Base-by-base conservation (phyloP, 2,113 vertebrate species). In the Jaculus jaculus region DNA sequence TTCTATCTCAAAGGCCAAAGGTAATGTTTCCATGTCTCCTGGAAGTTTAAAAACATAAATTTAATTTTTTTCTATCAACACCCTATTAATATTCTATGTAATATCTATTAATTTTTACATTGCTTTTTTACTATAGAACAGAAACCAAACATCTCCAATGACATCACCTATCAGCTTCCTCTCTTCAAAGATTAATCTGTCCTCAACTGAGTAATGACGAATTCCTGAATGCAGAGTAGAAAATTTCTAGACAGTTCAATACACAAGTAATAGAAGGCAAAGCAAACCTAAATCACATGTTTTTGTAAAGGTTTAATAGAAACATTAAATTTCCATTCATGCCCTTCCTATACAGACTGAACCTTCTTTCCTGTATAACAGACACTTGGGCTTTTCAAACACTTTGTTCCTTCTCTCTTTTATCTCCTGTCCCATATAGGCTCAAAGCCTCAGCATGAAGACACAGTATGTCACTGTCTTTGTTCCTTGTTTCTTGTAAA, bases 391-490 rank as follows among this genome's bases (percentile, higher is more conserved):
- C 68, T 92, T 93, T 96, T 94, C 92, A 94, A 80, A 87, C 65
- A 75, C 72, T 84, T 63, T 32, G 69, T 30, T 96, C 47, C 60
- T 87, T 88, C 39, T 97, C 86, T 94, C 78, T 94, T 91, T 94
- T 77, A 92, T 94, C 87, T 97, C 83, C 71, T 94, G 78, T 72
- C 42, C 79, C 89, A 93, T 94, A 84, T 60, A 87, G 65, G 5
- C 93, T 95, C 81, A 95, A 91, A 94, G 75, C 83, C 87, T 93
- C 73, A 71, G n/a, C 72, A 92, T 79, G 91, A 94, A 84, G 75
- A 77, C 91, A 84, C 42, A 95, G 92, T 92, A 89, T 94, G 81
- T 63, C 7, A 58, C 91, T 93, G 66, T 89, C 68, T 86, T 89
- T 39, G 66, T 86, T 94, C 89, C 82, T 81, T 91, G 71, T 87